phyloP scores from a whole-genome alignment of 2,113 vertebrate species.

The Pteropus alecto region DNA sequence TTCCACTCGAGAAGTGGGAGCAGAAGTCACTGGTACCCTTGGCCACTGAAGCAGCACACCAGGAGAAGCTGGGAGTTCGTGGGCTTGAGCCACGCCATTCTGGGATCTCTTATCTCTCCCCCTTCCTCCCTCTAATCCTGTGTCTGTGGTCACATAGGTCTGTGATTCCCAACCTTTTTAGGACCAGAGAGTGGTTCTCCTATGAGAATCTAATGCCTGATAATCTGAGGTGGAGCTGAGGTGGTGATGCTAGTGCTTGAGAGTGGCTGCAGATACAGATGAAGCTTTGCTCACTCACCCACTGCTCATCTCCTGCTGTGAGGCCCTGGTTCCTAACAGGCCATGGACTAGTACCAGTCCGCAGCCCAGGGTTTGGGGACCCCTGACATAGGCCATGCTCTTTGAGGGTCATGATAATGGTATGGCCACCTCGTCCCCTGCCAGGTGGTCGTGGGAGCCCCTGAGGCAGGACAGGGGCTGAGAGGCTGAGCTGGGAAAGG shows the following conservation, averaged over 20 bases:
- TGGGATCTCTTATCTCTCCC: background rate
- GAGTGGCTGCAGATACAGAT: too few species aligned
- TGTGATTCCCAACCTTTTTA: too few species aligned
- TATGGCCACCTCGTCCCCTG: background rate
- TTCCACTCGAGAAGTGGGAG: background rate
- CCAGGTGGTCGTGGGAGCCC: background rate
- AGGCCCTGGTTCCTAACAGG: too few species aligned
- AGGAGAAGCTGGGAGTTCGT: background rate
- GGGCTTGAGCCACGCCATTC: accelerated
- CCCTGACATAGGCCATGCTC: background rate
- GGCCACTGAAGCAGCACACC: background rate
- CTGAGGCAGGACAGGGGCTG: background rate
- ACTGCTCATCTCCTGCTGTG: too few species aligned
- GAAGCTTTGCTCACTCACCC: too few species aligned
- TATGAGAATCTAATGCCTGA: too few species aligned
- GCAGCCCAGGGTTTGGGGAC: too few species aligned
- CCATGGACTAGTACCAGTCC: too few species aligned
- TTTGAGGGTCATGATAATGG: background rate
- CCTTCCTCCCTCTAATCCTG: background rate
- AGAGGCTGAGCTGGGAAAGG: constrained; percentile 8
- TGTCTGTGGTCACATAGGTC: background rate
- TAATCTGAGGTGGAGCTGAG: too few species aligned
- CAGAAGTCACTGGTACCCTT: accelerated
- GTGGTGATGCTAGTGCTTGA: too few species aligned
- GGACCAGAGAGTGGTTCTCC: too few species aligned